These are phyloP conservation scores for Drosophila pegasa DNA, from an alignment of 2,888 invertebrate genomes.

Conservation along the genomic window DNA sequence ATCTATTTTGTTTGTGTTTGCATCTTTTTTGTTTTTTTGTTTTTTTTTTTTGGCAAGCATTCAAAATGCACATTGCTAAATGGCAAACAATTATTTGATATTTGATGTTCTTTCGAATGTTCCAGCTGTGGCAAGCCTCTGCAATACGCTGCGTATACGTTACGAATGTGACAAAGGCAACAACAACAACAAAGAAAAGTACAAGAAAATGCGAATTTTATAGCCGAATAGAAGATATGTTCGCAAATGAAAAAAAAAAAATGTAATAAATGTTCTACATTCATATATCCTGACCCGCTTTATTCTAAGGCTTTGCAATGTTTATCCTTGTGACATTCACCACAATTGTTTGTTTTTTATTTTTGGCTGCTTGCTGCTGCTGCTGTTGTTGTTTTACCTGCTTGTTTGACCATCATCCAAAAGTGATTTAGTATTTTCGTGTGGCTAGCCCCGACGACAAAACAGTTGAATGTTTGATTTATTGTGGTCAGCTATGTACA, in stretches of 20 bases:
- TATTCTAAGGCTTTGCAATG: constrained; percentile 34
- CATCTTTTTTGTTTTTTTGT: background rate
- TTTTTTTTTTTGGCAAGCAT: constrained; percentile 59
- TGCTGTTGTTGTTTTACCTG: constrained; percentile 28
- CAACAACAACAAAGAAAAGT: constrained; percentile 7
- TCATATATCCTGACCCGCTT: constrained; percentile 14
- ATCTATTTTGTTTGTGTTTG: constrained; percentile 20
- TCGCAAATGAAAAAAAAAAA: constrained; percentile 7
- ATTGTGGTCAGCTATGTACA: constrained; percentile 49
- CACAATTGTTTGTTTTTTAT: constrained; percentile 3
- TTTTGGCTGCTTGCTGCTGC: background rate
- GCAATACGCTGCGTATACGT: constrained; percentile 58
- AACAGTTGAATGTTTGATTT: constrained; percentile 72
- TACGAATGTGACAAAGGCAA: constrained; percentile 31
- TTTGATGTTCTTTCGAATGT: constrained; percentile 43
- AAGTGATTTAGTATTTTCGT: constrained; percentile 54
- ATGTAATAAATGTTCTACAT: constrained; percentile 5
- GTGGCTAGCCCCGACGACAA: constrained; percentile 54
- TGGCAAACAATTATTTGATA: constrained; percentile 69
- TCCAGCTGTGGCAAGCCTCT: constrained; percentile 31
- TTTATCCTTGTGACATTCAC: constrained; percentile 20
- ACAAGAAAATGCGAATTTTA: constrained; percentile 12
- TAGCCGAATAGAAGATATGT: constrained; percentile 9
- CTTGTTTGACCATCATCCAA: constrained; percentile 36
- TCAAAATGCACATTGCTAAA: constrained; percentile 60